A percentile compares a stretch with the other conserved stretches of the same genome.
Conservation (phyloP, 2,888 invertebrate genomes). For the Xestia ashworthii region DNA sequence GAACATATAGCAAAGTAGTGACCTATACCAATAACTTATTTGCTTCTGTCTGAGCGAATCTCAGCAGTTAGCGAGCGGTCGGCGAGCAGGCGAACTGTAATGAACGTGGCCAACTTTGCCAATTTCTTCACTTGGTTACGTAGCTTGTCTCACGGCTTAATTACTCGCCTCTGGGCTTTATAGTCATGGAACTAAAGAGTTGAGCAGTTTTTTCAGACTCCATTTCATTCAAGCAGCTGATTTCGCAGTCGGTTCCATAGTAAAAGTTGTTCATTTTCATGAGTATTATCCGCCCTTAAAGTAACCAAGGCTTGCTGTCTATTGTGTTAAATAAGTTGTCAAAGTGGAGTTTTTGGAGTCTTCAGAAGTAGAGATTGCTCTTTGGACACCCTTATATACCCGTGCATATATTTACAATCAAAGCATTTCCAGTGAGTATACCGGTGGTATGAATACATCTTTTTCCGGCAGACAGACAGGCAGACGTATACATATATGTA, state of each 20-base stretch:
- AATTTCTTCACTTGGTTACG: slow-evolving; percentile 30
- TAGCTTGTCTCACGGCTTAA: slow-evolving; percentile 12
- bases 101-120: slow-evolving; percentile 42
- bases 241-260: too few relatives aligned
- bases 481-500: too few relatives aligned
- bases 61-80: slow-evolving; percentile 21
- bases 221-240: not conserved
- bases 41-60: slow-evolving; percentile 2
- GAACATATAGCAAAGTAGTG: not conserved
- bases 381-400: not conserved
- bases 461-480: not conserved
- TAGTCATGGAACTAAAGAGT: not conserved
- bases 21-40: slow-evolving; percentile 2
- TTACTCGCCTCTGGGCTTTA: not conserved
- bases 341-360: not conserved
- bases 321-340: not conserved
- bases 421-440: not conserved
- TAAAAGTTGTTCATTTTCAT: too few relatives aligned
- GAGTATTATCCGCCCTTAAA: too few relatives aligned
- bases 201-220: not conserved
- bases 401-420: not conserved
- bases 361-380: not conserved
- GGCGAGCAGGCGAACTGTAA: slow-evolving; percentile 17
- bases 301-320: not conserved
- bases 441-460: not conserved